phyloP scores from a whole-genome alignment of 2,888 invertebrate species.

The Stramonita haemastoma region DNA sequence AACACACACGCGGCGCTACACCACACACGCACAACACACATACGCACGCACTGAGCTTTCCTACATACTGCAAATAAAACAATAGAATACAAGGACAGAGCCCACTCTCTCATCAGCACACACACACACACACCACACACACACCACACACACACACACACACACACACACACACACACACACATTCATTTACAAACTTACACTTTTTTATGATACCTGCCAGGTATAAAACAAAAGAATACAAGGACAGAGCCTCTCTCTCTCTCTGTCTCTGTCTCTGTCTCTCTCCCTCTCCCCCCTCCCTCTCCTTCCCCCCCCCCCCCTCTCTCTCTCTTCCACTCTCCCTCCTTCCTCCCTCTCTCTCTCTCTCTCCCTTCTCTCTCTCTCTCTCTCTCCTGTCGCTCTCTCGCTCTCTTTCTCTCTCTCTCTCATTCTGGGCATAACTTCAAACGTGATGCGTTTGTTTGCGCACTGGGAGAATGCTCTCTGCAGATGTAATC shows the following conservation, averaged over 20 bases:
- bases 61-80: no score
- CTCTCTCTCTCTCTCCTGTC: not conserved
- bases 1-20: not conserved
- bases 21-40: no score
- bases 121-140: no score
- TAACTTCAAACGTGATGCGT: conserved; percentile 27
- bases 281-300: not conserved
- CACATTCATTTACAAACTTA: not conserved
- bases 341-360: not conserved
- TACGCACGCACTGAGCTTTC: not conserved
- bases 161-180: not conserved
- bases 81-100: no score
- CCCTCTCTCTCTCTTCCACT: not conserved
- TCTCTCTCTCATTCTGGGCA: conserved; percentile 31
- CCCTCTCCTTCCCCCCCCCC: not conserved
- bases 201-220: not conserved
- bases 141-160: no score
- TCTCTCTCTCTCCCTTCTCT: not conserved
- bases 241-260: not conserved
- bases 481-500: conserved; percentile 34
- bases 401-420: not conserved
- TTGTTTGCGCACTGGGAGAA: conserved; percentile 28
- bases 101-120: no score
- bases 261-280: conserved; percentile 6
- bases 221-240: not conserved